A percentile compares a stretch with the other conserved stretches of the same genome.
These are phyloP conservation scores for Zeuzera pyrina DNA, from an alignment of 2,888 invertebrate species.

Conservation along the genomic window DNA sequence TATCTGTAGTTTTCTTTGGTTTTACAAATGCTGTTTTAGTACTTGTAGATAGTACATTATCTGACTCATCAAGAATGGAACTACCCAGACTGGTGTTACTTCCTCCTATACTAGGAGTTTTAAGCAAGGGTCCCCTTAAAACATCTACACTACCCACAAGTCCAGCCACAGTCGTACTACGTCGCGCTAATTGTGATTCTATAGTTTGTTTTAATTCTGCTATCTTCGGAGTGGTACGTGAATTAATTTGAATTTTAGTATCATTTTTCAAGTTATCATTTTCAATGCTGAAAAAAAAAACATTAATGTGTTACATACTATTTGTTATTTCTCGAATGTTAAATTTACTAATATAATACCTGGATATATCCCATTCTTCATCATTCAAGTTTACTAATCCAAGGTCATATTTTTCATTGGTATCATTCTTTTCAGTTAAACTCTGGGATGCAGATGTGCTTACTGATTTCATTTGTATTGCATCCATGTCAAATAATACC, in stretches of 20 bases:
- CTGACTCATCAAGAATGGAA: slow-evolving; percentile 58
- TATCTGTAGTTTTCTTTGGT: slow-evolving; percentile 34
- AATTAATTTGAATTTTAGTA: slow-evolving; percentile 52
- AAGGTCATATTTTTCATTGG: slow-evolving; percentile 46
- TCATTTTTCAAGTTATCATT: slow-evolving; percentile 47
- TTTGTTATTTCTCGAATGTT: slow-evolving; percentile 1
- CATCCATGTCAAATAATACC: slow-evolving; percentile 76
- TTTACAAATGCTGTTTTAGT: slow-evolving; percentile 34
- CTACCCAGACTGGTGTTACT: slow-evolving; percentile 66
- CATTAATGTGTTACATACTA: slow-evolving; percentile 2
- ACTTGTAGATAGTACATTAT: slow-evolving; percentile 30
- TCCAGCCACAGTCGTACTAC: slow-evolving; percentile 42
- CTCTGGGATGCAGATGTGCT: slow-evolving; percentile 69
- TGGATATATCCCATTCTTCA: slow-evolving; percentile 70
- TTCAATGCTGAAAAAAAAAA: slow-evolving; percentile 48
- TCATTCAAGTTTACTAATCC: slow-evolving; percentile 55
- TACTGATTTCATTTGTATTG: slow-evolving; percentile 66
- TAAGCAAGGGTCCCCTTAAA: slow-evolving; percentile 30
- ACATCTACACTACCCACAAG: slow-evolving; percentile 52
- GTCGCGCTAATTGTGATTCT: slow-evolving; percentile 62
- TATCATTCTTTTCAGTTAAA: slow-evolving; percentile 50
- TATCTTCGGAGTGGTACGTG: slow-evolving; percentile 68
- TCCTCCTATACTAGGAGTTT: slow-evolving; percentile 45
- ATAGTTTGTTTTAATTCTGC: slow-evolving; percentile 71
- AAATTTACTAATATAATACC: slow-evolving; percentile 41